phyloP scores from a whole-genome alignment of 2,797 vertebrate species.

The Cynopterus sphinx region DNA sequence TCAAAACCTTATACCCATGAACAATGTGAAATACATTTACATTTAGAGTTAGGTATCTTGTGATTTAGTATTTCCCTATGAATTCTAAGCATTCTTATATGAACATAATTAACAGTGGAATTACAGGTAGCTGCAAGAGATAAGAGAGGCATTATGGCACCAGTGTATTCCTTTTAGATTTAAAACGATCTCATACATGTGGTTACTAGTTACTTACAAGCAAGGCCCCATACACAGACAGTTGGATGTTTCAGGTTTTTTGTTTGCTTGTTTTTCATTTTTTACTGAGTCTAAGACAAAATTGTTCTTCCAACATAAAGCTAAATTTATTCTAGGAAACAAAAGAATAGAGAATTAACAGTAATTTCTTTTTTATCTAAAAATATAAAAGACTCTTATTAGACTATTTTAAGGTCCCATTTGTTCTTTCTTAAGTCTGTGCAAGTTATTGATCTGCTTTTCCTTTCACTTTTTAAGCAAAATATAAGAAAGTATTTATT shows the following conservation, averaged over 20 bases:
- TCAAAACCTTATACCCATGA: neutral
- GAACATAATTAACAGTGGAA: neutral
- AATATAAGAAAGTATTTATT: neutral
- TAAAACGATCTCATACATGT: neutral
- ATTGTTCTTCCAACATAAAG: neutral
- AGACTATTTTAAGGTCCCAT: neutral
- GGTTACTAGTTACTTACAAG: neutral
- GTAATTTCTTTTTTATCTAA: neutral
- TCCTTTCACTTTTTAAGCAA: neutral
- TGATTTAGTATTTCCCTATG: neutral
- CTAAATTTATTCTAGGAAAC: neutral
- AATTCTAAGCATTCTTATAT: neutral
- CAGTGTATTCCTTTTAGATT: neutral
- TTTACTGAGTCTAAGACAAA: neutral
- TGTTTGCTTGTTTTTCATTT: neutral
- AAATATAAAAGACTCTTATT: conserved; percentile 15
- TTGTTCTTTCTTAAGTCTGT: neutral
- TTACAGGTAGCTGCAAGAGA: neutral
- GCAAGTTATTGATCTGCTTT: neutral
- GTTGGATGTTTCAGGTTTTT: neutral
- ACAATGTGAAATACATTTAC: neutral
- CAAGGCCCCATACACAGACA: neutral
- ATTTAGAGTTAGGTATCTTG: neutral
- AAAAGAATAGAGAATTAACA: neutral
- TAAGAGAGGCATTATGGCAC: neutral